These are phyloP conservation scores for Fundulus diaphanus DNA, from an alignment of 2,797 vertebrate genomes.

Conservation along the genomic window DNA sequence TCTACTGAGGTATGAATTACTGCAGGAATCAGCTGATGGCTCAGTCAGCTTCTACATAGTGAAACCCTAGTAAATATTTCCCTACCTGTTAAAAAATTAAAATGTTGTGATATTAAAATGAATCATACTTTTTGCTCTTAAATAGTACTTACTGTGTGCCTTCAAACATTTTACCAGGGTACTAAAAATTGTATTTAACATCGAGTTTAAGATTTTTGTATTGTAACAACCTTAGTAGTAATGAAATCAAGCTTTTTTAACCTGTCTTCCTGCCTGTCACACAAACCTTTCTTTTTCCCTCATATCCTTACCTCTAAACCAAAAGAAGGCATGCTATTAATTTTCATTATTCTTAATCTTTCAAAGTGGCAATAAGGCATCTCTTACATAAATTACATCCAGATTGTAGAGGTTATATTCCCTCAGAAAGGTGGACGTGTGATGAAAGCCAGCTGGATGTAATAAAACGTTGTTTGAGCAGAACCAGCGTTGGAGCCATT, in stretches of 20 bases:
- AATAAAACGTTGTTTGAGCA: neutral
- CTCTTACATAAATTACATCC: neutral
- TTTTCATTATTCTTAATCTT: neutral
- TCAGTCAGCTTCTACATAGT: too few species aligned
- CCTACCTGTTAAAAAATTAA: too few species aligned
- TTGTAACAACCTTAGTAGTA: too few species aligned
- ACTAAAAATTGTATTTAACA: too few species aligned
- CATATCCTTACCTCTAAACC: neutral
- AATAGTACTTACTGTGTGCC: too few species aligned
- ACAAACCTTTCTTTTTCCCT: neutral
- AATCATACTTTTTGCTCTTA: too few species aligned
- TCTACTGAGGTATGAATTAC: too few species aligned
- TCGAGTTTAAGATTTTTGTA: too few species aligned
- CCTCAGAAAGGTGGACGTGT: neutral
- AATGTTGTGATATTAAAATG: too few species aligned
- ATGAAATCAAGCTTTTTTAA: neutral
- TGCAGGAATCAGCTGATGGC: too few species aligned
- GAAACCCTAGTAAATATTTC: too few species aligned
- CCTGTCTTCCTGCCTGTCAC: neutral
- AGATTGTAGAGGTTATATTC: neutral
- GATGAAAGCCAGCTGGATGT: neutral
- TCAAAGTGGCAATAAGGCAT: neutral
- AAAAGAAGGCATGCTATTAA: neutral
- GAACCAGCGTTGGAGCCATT: slow-evolving; percentile 6
- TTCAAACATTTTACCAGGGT: too few species aligned